Percentiles rank a stretch among this genome's conserved stretches.
Evolutionary conservation across 2,113 vertebrate species (phyloP).

Genomic region (Dromiciops gliroides): DNA sequence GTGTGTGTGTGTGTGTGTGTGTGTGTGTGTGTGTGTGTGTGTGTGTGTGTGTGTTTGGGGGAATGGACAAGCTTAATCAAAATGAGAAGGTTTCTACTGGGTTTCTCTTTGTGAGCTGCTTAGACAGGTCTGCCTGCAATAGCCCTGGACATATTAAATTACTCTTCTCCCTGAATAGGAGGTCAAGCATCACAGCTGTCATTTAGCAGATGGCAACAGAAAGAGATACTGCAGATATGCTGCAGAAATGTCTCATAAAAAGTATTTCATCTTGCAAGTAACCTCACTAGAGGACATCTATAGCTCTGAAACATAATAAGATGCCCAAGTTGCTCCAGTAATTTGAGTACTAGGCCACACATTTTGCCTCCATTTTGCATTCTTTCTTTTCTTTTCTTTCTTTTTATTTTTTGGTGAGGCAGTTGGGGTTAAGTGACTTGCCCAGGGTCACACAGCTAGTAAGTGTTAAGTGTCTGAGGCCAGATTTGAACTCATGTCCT

Average conservation of each 20-base stretch:
- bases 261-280: neutral
- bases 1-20: too few relatives aligned
- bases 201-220: neutral
- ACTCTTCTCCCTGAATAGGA: neutral
- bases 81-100: too few relatives aligned
- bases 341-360: too few relatives aligned
- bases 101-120: neutral
- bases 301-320: neutral
- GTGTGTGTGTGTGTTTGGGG: too few relatives aligned
- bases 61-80: too few relatives aligned
- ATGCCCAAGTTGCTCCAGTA: neutral
- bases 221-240: neutral
- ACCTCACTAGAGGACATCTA: neutral
- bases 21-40: too few relatives aligned
- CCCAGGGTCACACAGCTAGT: too few relatives aligned
- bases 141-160: neutral
- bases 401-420: too few relatives aligned
- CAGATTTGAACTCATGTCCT: too few relatives aligned
- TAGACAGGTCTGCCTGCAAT: neutral
- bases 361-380: neutral
- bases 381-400: too few relatives aligned
- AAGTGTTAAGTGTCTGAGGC: too few relatives aligned
- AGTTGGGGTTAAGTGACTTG: too few relatives aligned
- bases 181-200: neutral
- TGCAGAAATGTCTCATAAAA: neutral